Evolutionary conservation across 2,888 invertebrate species (phyloP).

Genomic region (Mimas tiliae): DNA sequence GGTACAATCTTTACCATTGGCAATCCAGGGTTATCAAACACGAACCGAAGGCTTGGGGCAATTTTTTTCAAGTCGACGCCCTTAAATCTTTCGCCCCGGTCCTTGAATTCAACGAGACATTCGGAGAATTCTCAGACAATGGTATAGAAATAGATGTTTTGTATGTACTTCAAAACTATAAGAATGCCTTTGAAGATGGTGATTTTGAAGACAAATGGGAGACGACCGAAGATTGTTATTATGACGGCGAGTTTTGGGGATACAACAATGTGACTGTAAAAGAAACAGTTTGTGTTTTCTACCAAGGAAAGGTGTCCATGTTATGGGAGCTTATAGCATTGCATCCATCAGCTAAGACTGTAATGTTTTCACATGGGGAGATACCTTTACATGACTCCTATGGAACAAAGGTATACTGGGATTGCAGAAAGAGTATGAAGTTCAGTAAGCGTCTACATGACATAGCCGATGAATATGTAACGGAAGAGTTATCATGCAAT

Average conservation of each 20-base stretch:
- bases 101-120: constrained; percentile 92
- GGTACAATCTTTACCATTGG: constrained; percentile 97
- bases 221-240: constrained; percentile 66
- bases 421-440: constrained; percentile 94
- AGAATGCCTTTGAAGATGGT: constrained; percentile 92
- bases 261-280: constrained; percentile 88
- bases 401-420: constrained; percentile 93
- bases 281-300: constrained; percentile 90
- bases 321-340: constrained; percentile 85
- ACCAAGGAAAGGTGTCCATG: constrained; percentile 90
- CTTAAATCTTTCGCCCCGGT: constrained; percentile 92
- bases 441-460: constrained; percentile 89
- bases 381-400: constrained; percentile 94
- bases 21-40: constrained; percentile 82
- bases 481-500: constrained; percentile 56
- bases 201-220: constrained; percentile 94
- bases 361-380: constrained; percentile 92
- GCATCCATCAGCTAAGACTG: constrained; percentile 70
- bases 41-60: constrained; percentile 89
- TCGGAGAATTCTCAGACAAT: constrained; percentile 60
- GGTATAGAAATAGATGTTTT: constrained; percentile 88
- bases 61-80: constrained; percentile 93
- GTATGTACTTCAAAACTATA: constrained; percentile 93
- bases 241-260: constrained; percentile 87
- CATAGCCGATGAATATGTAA: constrained; percentile 87